Conservation (phyloP, 2,113 vertebrate species). For the Notothenia coriiceps region DNA sequence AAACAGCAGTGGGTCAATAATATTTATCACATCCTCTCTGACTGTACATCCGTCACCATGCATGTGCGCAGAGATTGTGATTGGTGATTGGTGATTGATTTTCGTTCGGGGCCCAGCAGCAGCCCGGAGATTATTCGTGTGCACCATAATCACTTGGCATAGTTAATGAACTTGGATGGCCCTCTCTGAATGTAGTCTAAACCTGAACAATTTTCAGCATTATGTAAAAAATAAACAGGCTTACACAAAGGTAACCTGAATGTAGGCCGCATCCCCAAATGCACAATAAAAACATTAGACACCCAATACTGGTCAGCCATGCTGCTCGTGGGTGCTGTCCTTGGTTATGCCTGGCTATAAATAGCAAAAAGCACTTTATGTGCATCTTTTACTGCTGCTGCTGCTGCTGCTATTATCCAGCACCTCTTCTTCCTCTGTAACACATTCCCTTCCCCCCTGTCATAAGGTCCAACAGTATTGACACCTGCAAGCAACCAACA, state of each 20-base stretch:
- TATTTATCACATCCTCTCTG: slow-evolving; percentile 33
- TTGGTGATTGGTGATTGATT: slow-evolving; percentile 54
- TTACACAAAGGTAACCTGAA: slow-evolving; percentile 37
- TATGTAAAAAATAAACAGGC: slow-evolving; percentile 51
- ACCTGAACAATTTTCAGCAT: slow-evolving; percentile 41
- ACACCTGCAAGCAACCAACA: slow-evolving; percentile 38
- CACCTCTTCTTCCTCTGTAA: slow-evolving; percentile 45
- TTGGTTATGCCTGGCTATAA: too few relatives aligned
- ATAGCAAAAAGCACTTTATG: slow-evolving; percentile 54
- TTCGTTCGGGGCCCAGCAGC: background rate
- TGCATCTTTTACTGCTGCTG: slow-evolving; percentile 44
- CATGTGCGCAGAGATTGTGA: slow-evolving; percentile 14
- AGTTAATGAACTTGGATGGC: slow-evolving; percentile 24
- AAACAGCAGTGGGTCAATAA: slow-evolving; percentile 49
- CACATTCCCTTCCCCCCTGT: slow-evolving; percentile 42
- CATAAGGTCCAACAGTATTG: slow-evolving; percentile 35
- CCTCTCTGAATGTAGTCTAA: slow-evolving; percentile 56
- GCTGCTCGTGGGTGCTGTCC: too few relatives aligned
- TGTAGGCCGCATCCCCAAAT: slow-evolving; percentile 52
- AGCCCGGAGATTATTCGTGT: slow-evolving; percentile 21
- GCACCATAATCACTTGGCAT: slow-evolving; percentile 31
- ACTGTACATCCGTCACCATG: slow-evolving; percentile 24
- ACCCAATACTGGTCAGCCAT: too few relatives aligned
- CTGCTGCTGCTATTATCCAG: slow-evolving; percentile 57
- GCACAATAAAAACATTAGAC: background rate